Percentiles rank a stretch among this genome's conserved stretches.
phyloP scores from a whole-genome alignment of 23 tunicate species.

The Aplidium turbinatum region DNA sequence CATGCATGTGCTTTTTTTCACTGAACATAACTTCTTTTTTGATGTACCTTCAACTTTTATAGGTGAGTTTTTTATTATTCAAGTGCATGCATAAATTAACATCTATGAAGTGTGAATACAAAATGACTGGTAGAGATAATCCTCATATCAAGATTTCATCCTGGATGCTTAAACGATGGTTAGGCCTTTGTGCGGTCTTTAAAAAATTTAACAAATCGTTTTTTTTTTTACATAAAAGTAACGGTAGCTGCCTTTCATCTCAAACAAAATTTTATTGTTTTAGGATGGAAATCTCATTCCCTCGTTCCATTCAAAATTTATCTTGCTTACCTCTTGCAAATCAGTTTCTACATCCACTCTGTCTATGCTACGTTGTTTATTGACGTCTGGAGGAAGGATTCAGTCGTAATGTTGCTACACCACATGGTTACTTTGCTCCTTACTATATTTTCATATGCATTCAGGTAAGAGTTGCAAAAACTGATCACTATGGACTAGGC shows the following conservation, averaged over 20 bases:
- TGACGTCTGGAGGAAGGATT: constrained; percentile 95
- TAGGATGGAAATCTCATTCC: constrained; percentile 63
- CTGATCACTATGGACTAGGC: neutral
- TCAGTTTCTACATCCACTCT: constrained; percentile 88
- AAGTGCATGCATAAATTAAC: constrained; percentile 5
- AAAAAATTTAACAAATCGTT: neutral
- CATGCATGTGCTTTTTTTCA: constrained; percentile 64
- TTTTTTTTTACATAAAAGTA: neutral
- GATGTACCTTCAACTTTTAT: constrained; percentile 67
- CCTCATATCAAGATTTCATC: no score
- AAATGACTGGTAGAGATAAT: no score
- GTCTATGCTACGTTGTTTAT: constrained; percentile 82
- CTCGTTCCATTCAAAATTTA: constrained; percentile 71
- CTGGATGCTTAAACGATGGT: no score
- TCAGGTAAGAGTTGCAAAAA: constrained; percentile 65
- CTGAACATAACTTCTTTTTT: constrained; percentile 58
- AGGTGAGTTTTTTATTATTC: no score
- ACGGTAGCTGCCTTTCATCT: no score
- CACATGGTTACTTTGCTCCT: constrained; percentile 79
- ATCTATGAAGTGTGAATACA: no score
- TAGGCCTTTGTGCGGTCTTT: no score
- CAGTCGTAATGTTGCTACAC: constrained; percentile 72
- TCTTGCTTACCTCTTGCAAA: constrained; percentile 70
- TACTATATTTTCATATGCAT: constrained; percentile 62
- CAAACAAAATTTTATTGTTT: no score